A percentile compares a stretch with the other conserved stretches of the same genome.
Conservation (phyloP, 2,888 invertebrate species). For the Encarsia formosa region DNA sequence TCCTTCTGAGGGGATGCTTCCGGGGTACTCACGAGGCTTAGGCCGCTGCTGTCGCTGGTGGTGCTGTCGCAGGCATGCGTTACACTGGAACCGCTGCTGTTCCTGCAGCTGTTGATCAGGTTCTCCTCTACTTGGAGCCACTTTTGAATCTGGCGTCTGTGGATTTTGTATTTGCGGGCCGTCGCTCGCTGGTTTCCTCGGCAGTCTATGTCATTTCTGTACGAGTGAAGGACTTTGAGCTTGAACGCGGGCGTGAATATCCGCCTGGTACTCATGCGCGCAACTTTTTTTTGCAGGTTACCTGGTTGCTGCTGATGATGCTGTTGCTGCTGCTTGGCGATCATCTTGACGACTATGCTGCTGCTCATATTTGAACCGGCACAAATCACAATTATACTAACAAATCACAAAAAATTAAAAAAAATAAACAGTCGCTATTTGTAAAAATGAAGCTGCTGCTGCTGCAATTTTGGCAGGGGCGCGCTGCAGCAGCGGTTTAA, state of each 20-base stretch:
- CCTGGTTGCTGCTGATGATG: constrained; percentile 42
- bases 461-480: no score
- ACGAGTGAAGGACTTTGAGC: constrained; percentile 82
- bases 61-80: constrained; percentile 1
- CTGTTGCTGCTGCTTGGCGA: constrained; percentile 33
- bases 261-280: constrained; percentile 72
- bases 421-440: no score
- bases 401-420: no score
- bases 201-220: constrained; percentile 80
- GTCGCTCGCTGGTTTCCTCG: constrained; percentile 87
- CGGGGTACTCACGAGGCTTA: constrained; percentile 26
- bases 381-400: no score
- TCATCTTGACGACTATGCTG: constrained; percentile 46
- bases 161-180: constrained; percentile 85
- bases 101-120: constrained; percentile 68
- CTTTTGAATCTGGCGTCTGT: constrained; percentile 85
- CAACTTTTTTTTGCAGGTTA: constrained; percentile 38
- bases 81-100: constrained; percentile 31
- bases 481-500: no score
- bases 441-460: no score
- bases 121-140: constrained; percentile 84
- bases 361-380: no score
- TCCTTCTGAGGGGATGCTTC: background rate
- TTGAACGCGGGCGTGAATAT: constrained; percentile 88
- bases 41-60: constrained; percentile 41